Evolutionary conservation across 2,888 invertebrate species (phyloP), one percentile per base, ranked within the genome.

Genomic region (Seladonia tumulorum): DNA sequence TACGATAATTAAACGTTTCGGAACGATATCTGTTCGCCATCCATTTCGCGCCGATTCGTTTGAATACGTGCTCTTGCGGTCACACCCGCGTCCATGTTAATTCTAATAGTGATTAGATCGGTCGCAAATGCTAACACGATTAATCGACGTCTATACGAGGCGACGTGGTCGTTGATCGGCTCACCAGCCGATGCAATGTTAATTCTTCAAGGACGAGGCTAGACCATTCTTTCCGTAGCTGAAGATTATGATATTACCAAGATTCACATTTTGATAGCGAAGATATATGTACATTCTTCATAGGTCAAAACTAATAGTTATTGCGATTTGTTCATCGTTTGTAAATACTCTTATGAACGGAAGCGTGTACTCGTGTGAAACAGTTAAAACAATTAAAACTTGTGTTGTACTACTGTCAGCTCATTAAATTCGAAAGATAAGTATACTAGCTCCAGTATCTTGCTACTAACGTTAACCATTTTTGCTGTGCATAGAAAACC

Each of bases 1-100:
- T 7, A 57, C 80, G 78, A 86, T 87, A 87, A 87, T 87, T 87
- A 87, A 87, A 83, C 86, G 82, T 78, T 76, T 80, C 75, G 76
- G 76, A 78, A 77, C 57, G 72, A 66, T 72, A 63, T 75, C 57
- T 80, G 68, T 25, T 70, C 29, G 16, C 68, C 47, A 45, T 79
- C 42, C 79, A 72, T 77, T 80, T 77, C 76, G 71, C 35, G 45
- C 66, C 68, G 73, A 63, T 47, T 70, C 68, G n/a, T 70, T 70
- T 70, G 68, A 42, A 42, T 70, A 70, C 5, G 68, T 14, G 22
- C n/a, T 18, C 42, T n/a, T 73, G 49, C 3, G 10, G 14, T 70
- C 42, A 42, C 18, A 42, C 18, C 14, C 25, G 10, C 29, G 18
- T 22, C 14, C 29, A 25, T 12, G 25, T 22, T 22, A 29, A 63